Conservation (phyloP, 2,888 invertebrate genomes). For the Drosophila silvestris region DNA sequence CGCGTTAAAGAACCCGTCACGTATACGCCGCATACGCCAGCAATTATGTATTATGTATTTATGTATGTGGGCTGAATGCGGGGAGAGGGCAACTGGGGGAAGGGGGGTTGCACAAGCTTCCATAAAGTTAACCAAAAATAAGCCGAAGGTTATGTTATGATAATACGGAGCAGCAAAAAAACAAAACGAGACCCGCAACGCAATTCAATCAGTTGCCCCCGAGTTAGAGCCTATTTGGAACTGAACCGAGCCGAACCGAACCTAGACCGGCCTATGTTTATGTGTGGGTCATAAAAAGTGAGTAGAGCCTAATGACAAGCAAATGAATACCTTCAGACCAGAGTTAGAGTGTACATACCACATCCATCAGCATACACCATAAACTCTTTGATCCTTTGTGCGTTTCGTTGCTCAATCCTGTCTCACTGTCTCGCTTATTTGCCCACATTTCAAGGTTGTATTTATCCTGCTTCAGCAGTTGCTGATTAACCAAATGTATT, state of each 20-base stretch:
- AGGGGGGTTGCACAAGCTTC: conserved; percentile 30
- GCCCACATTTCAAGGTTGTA: conserved; percentile 55
- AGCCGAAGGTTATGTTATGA: conserved; percentile 64
- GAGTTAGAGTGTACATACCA: conserved; percentile 1
- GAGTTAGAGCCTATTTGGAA: conserved; percentile 4
- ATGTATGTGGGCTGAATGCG: not conserved
- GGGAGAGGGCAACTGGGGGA: too few species aligned
- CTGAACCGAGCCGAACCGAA: conserved; percentile 8
- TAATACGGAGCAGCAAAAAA: conserved; percentile 28
- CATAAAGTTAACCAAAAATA: conserved; percentile 59
- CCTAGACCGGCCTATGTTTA: conserved; percentile 31
- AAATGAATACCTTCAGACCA: conserved; percentile 33
- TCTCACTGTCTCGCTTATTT: not conserved
- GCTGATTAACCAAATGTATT: conserved; percentile 36
- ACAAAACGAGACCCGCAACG: conserved; percentile 30
- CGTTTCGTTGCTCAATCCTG: not conserved
- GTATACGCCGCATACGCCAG: conserved; percentile 74
- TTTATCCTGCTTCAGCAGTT: conserved; percentile 47
- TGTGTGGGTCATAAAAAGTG: conserved; percentile 39
- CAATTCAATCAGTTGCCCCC: conserved; percentile 49
- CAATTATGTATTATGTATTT: conserved; percentile 61
- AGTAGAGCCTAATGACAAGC: conserved; percentile 38
- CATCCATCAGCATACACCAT: conserved; percentile 33
- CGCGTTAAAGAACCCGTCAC: conserved; percentile 59
- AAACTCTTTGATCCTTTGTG: conserved; percentile 37